Evolutionary conservation across 2,888 invertebrate species (phyloP).

Genomic region (Drosophila nigricruria): DNA sequence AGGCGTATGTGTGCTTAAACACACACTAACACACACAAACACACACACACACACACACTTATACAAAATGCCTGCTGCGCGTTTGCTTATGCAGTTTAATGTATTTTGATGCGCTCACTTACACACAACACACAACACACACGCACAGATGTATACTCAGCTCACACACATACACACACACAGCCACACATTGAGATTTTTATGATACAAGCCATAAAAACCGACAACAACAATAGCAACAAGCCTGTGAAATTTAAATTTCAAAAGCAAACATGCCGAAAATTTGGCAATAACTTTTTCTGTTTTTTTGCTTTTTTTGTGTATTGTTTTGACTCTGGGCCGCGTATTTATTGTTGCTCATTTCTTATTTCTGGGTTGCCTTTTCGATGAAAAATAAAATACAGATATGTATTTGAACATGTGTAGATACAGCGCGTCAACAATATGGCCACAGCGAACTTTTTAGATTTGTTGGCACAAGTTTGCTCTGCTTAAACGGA

Average conservation of each 20-base stretch:
- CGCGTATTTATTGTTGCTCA: slow-evolving; percentile 48
- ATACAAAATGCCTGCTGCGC: slow-evolving; percentile 20
- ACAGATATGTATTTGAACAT: slow-evolving; percentile 15
- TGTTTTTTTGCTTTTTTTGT: slow-evolving; percentile 21
- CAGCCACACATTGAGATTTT: slow-evolving; percentile 52
- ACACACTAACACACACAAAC: slow-evolving; percentile 34
- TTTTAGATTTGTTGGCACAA: slow-evolving; percentile 22
- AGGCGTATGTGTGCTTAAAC: too few relatives aligned
- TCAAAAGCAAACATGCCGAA: slow-evolving; percentile 81
- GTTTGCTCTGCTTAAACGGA: slow-evolving; percentile 13
- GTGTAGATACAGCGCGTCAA: slow-evolving; percentile 8
- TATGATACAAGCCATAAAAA: slow-evolving; percentile 70
- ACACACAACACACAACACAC: slow-evolving; percentile 38
- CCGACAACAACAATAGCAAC: slow-evolving; percentile 41
- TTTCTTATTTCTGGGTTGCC: slow-evolving; percentile 50
- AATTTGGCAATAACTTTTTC: slow-evolving; percentile 76
- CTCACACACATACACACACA: slow-evolving; percentile 8
- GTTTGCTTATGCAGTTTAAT: slow-evolving; percentile 67
- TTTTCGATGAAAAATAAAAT: slow-evolving; percentile 49
- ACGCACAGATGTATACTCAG: too few relatives aligned
- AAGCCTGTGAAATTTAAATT: slow-evolving; percentile 77
- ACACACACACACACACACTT: slow-evolving; percentile 20
- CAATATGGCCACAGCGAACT: slow-evolving; percentile 44
- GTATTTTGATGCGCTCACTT: slow-evolving; percentile 64
- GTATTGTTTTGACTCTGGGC: slow-evolving; percentile 32